These are phyloP conservation scores for Cremastinae sp. DNA, from an alignment of 2,888 invertebrate genomes.

Conservation along the genomic window DNA sequence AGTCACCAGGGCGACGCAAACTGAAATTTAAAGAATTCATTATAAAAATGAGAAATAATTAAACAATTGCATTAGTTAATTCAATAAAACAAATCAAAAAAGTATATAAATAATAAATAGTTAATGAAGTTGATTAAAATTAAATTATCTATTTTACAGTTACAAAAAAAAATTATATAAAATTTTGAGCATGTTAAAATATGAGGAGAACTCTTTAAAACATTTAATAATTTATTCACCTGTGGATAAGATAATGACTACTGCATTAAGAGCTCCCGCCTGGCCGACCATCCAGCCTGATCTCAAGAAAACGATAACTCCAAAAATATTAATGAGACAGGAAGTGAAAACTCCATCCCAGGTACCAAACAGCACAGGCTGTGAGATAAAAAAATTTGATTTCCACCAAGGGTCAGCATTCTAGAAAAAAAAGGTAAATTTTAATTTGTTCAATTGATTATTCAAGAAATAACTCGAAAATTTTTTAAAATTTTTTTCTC, in stretches of 20 bases:
- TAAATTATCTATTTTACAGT: too few species aligned
- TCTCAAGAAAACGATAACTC: conserved; percentile 97
- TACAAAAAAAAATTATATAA: too few species aligned
- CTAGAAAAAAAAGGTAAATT: conserved; percentile 81
- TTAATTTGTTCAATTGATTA: too few species aligned
- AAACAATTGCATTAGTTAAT: neutral
- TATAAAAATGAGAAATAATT: neutral
- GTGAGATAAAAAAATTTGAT: conserved; percentile 97
- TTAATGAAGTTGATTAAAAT: too few species aligned
- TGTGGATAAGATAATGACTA: conserved; percentile 90
- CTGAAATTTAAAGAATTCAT: conserved; percentile 80
- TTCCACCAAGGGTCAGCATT: conserved; percentile 96
- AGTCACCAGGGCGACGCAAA: conserved; percentile 93
- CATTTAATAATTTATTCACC: conserved; percentile 81
- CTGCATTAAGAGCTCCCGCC: conserved; percentile 90
- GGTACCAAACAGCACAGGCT: conserved; percentile 97
- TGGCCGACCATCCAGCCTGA: conserved; percentile 99
- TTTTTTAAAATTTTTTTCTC: conserved; percentile 70
- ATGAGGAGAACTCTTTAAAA: too few species aligned
- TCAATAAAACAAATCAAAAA: too few species aligned
- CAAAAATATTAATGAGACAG: conserved; percentile 98
- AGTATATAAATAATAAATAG: too few species aligned
- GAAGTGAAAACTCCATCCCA: conserved; percentile 99
- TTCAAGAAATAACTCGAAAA: neutral
- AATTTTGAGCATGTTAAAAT: too few species aligned